A percentile compares a stretch with the other conserved stretches of the same genome.
Conservation (phyloP, 1,140 invertebrate genomes). For the Drosophila parvula region DNA sequence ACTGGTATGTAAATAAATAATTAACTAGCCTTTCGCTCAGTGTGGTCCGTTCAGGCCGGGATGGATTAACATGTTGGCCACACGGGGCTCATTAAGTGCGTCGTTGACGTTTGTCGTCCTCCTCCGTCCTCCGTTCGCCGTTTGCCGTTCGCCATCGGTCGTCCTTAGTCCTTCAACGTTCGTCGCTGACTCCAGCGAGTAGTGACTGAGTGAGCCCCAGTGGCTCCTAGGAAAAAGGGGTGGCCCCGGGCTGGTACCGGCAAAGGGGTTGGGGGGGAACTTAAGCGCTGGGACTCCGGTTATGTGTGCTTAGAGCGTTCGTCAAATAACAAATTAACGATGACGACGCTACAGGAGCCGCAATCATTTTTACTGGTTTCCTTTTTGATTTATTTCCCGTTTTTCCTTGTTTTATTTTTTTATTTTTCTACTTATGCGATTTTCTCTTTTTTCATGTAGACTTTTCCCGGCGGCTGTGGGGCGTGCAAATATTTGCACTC, state of each 20-base stretch:
- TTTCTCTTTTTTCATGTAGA: neutral
- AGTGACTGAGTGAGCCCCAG: slow-evolving; percentile 61
- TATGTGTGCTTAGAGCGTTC: slow-evolving; percentile 60
- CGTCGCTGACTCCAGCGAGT: slow-evolving; percentile 44
- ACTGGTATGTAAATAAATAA: too few species aligned
- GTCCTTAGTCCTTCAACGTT: slow-evolving; percentile 15
- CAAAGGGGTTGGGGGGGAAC: neutral
- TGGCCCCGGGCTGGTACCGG: neutral
- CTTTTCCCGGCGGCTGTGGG: neutral
- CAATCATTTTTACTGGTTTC: slow-evolving; percentile 54
- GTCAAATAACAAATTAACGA: slow-evolving; percentile 75
- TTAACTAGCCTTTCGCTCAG: neutral
- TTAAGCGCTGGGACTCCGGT: slow-evolving; percentile 29
- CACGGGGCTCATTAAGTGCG: slow-evolving; percentile 76
- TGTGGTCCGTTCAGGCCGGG: slow-evolving; percentile 40
- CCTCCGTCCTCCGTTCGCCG: slow-evolving; percentile 1
- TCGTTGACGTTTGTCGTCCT: slow-evolving; percentile 58
- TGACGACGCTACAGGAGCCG: slow-evolving; percentile 51
- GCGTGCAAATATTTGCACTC: slow-evolving; percentile 52
- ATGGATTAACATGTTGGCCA: slow-evolving; percentile 77
- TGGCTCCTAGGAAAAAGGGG: slow-evolving; percentile 20
- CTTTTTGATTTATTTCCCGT: slow-evolving; percentile 40
- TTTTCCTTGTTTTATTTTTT: neutral
- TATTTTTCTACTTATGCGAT: neutral
- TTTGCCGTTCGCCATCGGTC: slow-evolving; percentile 25